These are phyloP conservation scores for Aplochiton taeniatus DNA, from an alignment of 2,797 vertebrate genomes.

Conservation along the genomic window DNA sequence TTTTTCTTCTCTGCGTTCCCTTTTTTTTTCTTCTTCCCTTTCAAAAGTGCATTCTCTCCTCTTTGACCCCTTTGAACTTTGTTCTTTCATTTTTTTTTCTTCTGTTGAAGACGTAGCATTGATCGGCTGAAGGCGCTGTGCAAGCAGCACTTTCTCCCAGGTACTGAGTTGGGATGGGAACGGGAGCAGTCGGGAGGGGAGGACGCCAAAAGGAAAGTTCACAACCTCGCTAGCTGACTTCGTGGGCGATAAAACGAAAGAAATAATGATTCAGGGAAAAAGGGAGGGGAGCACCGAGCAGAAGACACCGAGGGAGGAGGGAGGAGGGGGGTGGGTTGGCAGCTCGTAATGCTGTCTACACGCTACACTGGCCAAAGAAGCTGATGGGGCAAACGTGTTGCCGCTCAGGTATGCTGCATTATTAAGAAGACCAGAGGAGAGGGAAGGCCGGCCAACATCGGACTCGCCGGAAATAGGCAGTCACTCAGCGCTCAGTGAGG, in stretches of 20 bases:
- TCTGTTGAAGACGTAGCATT: too few species aligned
- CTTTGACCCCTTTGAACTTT: too few species aligned
- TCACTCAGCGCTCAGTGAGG: constrained; percentile 43
- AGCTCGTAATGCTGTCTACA: constrained; percentile 63
- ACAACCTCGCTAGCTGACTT: constrained; percentile 37
- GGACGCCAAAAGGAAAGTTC: constrained; percentile 28
- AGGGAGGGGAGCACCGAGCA: constrained; percentile 16
- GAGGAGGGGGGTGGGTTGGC: constrained; percentile 30
- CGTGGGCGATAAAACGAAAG: constrained; percentile 27
- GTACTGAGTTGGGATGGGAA: constrained; percentile 20
- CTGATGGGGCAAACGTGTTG: constrained; percentile 74
- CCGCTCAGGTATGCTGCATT: constrained; percentile 77
- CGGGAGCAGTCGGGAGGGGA: too few species aligned
- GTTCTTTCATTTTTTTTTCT: too few species aligned
- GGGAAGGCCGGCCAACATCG: constrained; percentile 60
- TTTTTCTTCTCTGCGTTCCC: background rate
- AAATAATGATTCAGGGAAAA: background rate
- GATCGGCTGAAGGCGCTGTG: constrained; percentile 33
- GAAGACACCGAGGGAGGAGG: background rate
- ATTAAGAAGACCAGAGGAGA: constrained; percentile 65
- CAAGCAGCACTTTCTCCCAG: constrained; percentile 14
- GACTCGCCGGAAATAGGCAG: constrained; percentile 32
- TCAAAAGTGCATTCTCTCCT: background rate
- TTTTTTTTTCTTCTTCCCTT: background rate
- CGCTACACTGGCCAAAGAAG: constrained; percentile 66